Evolutionary conservation across 2,113 vertebrate species (phyloP), one percentile per base, ranked within the genome.

Genomic region (Acrocephalus kingi): DNA sequence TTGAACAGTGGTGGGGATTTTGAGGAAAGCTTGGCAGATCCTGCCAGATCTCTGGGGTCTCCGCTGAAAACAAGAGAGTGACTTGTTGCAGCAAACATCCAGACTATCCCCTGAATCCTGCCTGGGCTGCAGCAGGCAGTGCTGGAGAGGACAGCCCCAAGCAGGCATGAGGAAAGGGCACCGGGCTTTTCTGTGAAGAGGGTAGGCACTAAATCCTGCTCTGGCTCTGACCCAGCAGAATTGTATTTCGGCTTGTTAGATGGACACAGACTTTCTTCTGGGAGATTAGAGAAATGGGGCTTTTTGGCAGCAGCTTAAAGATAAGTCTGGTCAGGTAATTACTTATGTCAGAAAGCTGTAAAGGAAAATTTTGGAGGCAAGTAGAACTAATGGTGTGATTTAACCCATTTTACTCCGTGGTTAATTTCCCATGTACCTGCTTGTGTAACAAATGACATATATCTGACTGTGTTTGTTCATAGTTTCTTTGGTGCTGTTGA

Each of bases 251-350:
- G 54, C 24, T 2, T 35, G 84, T 93, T 83, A 85, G 62, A 37
- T 35, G 76, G 84, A 63, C n/a, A 11, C 2, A 8, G 79, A 49
- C 41, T 94, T 95, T 96, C 62, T 94, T 64, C 73, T 48, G 59
- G 72, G 80, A 90, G 77, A 66, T 87, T 62, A 87, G 61, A 92
- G 82, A 94, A 96, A 78, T 23, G 61, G 28, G 68, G 3, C 37
- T 69, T 88, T 92, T 91, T 74, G 76, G 75, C 68, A 77, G 84
- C 59, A 83, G 56, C 78, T 82, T 95, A 41, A 73, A 96, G 81
- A 87, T 77, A 55, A 81, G 56, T 92, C 77, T 81, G n/a, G n/a
- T 81, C 58, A 63, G 90, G 64, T 92, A 96, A 96, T 89, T 75
- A 56, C 41, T 75, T 74, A 33, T 62, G 78, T 89, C 94, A 91